Percentiles rank a stretch among this genome's conserved stretches.
phyloP scores from a whole-genome alignment of 2,797 vertebrate species.

The Mus minutoides region DNA sequence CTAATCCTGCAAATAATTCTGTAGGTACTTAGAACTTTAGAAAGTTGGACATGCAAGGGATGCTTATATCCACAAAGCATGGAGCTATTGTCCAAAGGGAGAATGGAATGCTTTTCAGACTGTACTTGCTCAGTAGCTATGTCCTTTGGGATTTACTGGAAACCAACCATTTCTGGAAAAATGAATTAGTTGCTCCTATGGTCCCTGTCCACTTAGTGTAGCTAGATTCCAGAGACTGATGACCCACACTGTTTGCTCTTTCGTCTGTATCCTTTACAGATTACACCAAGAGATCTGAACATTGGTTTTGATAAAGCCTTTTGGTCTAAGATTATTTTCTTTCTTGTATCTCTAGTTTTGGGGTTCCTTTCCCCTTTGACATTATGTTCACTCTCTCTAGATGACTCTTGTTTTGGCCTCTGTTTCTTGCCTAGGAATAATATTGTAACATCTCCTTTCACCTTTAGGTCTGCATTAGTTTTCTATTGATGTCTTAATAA shows the following conservation, averaged over 20 bases:
- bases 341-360: background rate
- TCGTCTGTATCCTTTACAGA: background rate
- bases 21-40: conserved; percentile 11
- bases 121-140: background rate
- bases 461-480: background rate
- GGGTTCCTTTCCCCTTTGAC: background rate
- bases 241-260: background rate
- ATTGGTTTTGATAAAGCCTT: background rate
- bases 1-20: background rate
- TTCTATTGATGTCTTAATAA: background rate
- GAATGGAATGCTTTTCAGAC: background rate
- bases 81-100: background rate
- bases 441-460: background rate
- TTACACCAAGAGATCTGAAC: background rate
- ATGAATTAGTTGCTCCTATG: background rate
- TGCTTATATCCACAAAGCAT: background rate
- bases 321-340: background rate
- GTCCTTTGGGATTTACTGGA: background rate
- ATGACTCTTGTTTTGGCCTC: background rate
- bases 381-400: background rate
- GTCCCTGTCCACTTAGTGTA: background rate
- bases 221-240: background rate
- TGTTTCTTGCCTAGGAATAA: background rate
- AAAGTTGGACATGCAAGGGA: background rate
- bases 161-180: background rate